A percentile compares a stretch with the other conserved stretches of the same genome.
phyloP scores from a whole-genome alignment of 2,888 invertebrate genomes.

The Eupsilia transversa region DNA sequence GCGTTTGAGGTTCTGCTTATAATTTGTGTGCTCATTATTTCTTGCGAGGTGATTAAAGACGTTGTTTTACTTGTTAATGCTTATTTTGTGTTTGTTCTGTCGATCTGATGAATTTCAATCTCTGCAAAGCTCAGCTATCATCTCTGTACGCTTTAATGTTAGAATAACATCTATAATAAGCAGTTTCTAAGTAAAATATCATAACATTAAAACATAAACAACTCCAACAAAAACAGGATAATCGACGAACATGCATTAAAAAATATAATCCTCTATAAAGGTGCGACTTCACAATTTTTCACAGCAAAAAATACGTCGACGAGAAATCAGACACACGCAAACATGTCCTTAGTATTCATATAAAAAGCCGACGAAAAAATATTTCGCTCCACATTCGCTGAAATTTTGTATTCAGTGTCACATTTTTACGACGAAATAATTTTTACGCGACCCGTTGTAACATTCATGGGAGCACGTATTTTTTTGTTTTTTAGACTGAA shows the following conservation, averaged over 20 bases:
- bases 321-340: constrained; percentile 49
- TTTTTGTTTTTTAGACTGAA: constrained; percentile 16
- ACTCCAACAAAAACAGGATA: background rate
- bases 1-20: constrained; percentile 3
- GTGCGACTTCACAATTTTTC: constrained; percentile 32
- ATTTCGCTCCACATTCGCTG: constrained; percentile 42
- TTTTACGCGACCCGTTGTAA: constrained; percentile 41
- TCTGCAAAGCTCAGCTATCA: background rate
- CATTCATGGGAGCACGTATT: constrained; percentile 23
- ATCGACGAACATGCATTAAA: constrained; percentile 15
- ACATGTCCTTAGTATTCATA: constrained; percentile 42
- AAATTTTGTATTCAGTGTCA: constrained; percentile 57
- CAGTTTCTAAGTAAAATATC: background rate
- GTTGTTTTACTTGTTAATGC: constrained; percentile 13
- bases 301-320: constrained; percentile 31
- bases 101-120: background rate
- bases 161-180: background rate
- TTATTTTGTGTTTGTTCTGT: constrained; percentile 10
- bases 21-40: constrained; percentile 31
- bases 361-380: constrained; percentile 52
- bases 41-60: background rate
- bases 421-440: constrained; percentile 58
- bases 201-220: background rate
- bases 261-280: constrained; percentile 25
- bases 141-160: background rate